Evolutionary conservation across 2,113 vertebrate genomes (phyloP).

Genomic region (Daboia siamensis): DNA sequence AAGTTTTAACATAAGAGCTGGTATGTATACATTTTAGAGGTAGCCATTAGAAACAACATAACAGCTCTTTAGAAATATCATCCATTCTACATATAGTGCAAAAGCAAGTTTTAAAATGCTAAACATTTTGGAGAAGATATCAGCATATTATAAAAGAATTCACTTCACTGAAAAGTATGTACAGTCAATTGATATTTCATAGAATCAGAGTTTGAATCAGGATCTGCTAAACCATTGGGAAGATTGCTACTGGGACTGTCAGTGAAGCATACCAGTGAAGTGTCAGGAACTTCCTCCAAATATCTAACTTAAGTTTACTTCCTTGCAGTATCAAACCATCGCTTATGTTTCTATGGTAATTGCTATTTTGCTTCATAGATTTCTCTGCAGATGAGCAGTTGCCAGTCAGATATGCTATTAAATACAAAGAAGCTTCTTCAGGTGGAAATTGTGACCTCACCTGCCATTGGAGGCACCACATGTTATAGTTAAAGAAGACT

Average conservation of each 20-base stretch:
- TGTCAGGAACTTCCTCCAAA: neutral
- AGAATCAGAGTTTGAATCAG: neutral
- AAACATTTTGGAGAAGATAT: neutral
- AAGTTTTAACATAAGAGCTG: neutral
- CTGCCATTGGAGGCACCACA: no score
- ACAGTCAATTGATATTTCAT: neutral
- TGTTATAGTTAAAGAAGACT: neutral
- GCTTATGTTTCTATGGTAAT: neutral
- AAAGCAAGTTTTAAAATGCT: neutral
- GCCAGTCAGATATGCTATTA: neutral
- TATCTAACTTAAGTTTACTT: neutral
- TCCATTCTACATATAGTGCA: neutral
- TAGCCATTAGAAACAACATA: neutral
- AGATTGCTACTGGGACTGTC: neutral
- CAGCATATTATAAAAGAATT: neutral
- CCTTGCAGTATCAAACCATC: neutral
- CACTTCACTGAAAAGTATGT: neutral
- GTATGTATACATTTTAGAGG: neutral
- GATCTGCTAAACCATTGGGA: neutral
- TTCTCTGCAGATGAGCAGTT: neutral
- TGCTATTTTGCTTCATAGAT: neutral
- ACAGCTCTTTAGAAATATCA: neutral
- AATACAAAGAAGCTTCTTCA: neutral
- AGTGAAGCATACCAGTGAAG: neutral
- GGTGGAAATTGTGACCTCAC: no score